phyloP scores from a whole-genome alignment of 2,888 invertebrate species.

The Criorhina ranunculi region DNA sequence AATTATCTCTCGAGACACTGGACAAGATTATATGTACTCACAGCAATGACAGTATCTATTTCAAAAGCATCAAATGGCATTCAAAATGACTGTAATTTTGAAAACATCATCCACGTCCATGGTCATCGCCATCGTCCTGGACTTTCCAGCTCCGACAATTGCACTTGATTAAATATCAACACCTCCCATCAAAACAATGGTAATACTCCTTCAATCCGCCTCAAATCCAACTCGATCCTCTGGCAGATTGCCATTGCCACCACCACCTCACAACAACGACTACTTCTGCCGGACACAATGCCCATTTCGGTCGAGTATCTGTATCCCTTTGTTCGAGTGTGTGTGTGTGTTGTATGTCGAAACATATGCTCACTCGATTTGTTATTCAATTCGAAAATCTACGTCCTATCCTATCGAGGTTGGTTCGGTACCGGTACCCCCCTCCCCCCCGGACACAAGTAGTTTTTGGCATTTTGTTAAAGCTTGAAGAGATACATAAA shows the following conservation, averaged over 20 bases:
- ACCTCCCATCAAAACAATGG: slow-evolving; percentile 71
- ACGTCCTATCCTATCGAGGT: slow-evolving; percentile 55
- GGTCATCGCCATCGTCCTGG: neutral
- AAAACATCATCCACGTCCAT: slow-evolving; percentile 47
- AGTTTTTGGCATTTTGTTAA: slow-evolving; percentile 67
- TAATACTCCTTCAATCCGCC: slow-evolving; percentile 38
- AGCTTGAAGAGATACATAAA: slow-evolving; percentile 75
- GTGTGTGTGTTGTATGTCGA: slow-evolving; percentile 55
- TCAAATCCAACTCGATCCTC: slow-evolving; percentile 29
- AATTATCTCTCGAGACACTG: slow-evolving; percentile 35
- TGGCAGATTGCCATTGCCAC: slow-evolving; percentile 9
- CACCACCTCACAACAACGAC: neutral
- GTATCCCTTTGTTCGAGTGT: slow-evolving; percentile 60
- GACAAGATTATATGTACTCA: slow-evolving; percentile 17
- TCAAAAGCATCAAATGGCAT: slow-evolving; percentile 66
- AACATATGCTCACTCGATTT: slow-evolving; percentile 75
- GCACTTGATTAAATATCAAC: slow-evolving; percentile 75
- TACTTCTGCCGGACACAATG: slow-evolving; percentile 34
- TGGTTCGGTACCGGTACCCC: slow-evolving; percentile 19
- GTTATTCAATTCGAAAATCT: slow-evolving; percentile 75
- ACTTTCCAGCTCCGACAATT: slow-evolving; percentile 62
- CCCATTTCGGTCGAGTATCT: slow-evolving; percentile 43
- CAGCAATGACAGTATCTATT: slow-evolving; percentile 59
- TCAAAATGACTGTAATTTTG: slow-evolving; percentile 71
- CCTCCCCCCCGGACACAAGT: slow-evolving; percentile 19